These are phyloP conservation scores for Laothoe populi DNA, from an alignment of 2,888 invertebrate genomes.

Conservation along the genomic window DNA sequence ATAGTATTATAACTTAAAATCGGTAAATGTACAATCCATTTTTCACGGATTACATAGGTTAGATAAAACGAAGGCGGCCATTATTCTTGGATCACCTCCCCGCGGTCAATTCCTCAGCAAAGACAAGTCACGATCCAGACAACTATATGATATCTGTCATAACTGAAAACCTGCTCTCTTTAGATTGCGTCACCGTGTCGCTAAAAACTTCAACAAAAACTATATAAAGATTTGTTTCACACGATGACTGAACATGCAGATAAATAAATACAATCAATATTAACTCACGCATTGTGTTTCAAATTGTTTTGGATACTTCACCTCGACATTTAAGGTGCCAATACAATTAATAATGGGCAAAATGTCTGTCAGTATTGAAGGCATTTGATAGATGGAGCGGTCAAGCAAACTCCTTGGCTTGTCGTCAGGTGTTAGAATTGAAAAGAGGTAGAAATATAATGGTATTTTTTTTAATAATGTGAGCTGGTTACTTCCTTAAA, in stretches of 20 bases:
- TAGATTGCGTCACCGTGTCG: background rate
- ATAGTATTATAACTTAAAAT: too few relatives aligned
- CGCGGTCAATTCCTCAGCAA: background rate
- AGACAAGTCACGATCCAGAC: background rate
- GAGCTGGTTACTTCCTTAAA: too few relatives aligned
- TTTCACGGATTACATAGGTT: too few relatives aligned
- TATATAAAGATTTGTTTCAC: background rate
- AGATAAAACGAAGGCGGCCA: background rate
- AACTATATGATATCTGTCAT: background rate
- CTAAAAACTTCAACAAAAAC: background rate
- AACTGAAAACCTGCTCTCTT: background rate
- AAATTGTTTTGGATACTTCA: background rate
- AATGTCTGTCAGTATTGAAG: constrained; percentile 4
- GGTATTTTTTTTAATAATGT: too few relatives aligned
- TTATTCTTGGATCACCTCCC: background rate
- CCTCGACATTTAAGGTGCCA: constrained; percentile 15
- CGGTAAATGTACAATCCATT: too few relatives aligned
- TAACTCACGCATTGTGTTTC: background rate
- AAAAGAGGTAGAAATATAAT: background rate
- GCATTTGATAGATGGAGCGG: background rate
- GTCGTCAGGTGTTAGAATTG: background rate
- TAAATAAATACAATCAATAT: background rate
- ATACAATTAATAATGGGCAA: constrained; percentile 5
- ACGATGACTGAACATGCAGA: background rate
- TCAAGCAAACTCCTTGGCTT: background rate